phyloP scores from a whole-genome alignment of 2,888 invertebrate species.

The Labia minor region DNA sequence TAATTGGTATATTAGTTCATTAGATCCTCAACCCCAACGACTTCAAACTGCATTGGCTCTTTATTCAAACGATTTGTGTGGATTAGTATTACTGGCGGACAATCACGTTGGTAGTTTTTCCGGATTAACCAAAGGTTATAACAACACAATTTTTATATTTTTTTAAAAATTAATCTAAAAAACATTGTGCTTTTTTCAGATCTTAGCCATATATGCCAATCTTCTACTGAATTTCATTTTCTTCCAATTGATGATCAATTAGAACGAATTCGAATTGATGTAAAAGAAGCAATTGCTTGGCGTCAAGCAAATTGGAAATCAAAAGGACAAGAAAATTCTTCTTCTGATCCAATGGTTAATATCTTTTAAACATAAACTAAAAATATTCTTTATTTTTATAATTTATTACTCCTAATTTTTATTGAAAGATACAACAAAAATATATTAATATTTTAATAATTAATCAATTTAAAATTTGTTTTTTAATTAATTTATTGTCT shows the following conservation, averaged over 20 bases:
- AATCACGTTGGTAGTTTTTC: constrained; percentile 51
- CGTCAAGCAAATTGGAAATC: constrained; percentile 32
- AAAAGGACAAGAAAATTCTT: constrained; percentile 33
- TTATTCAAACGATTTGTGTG: constrained; percentile 84
- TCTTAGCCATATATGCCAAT: constrained; percentile 57
- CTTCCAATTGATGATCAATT: constrained; percentile 75
- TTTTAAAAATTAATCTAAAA: constrained; percentile 13
- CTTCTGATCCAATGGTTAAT: constrained; percentile 27
- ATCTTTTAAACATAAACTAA: too few species aligned
- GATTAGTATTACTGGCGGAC: constrained; percentile 72
- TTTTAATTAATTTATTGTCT: too few species aligned
- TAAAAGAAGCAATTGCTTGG: constrained; percentile 46
- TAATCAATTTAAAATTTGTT: too few species aligned
- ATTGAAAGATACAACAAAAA: too few species aligned
- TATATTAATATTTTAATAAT: too few species aligned
- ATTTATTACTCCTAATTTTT: too few species aligned
- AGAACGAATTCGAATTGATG: constrained; percentile 50
- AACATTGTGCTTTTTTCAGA: constrained; percentile 38
- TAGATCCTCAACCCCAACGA: constrained; percentile 60
- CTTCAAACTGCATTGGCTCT: constrained; percentile 87
- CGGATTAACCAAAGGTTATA: constrained; percentile 48
- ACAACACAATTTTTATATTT: neutral
- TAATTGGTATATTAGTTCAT: constrained; percentile 31
- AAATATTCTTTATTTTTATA: too few species aligned
- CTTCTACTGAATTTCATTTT: constrained; percentile 93